Evolutionary conservation across 2,113 vertebrate species (phyloP).

Genomic region (Cyprinodon variegatus): DNA sequence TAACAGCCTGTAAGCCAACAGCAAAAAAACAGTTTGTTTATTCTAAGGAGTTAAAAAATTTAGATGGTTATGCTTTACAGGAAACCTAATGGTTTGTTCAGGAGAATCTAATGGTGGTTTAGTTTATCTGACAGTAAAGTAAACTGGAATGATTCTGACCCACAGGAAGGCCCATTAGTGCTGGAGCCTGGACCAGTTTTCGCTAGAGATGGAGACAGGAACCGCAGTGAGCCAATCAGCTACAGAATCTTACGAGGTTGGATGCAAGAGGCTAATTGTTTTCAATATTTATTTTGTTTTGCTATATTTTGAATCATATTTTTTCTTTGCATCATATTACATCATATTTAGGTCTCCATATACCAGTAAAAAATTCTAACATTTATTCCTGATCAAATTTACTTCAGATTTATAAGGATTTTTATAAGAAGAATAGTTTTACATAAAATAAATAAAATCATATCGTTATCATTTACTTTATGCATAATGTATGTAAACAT

Average conservation of each 20-base stretch:
- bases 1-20: too few relatives aligned
- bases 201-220: conserved; percentile 85
- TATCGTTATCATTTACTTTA: too few relatives aligned
- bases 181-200: conserved; percentile 85
- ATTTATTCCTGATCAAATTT: neutral
- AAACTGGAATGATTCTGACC: conserved; percentile 9
- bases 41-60: too few relatives aligned
- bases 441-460: too few relatives aligned
- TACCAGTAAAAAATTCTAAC: neutral
- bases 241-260: conserved; percentile 86
- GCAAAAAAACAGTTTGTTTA: too few relatives aligned
- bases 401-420: too few relatives aligned
- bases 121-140: neutral
- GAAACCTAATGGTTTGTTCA: neutral
- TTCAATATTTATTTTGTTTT: neutral
- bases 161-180: conserved; percentile 75
- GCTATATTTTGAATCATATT: neutral
- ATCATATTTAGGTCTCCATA: neutral
- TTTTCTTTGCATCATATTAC: too few relatives aligned
- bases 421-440: neutral
- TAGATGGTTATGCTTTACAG: neutral
- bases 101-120: too few relatives aligned
- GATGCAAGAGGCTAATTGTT: neutral
- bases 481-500: too few relatives aligned
- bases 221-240: conserved; percentile 79